Evolutionary conservation across 2,797 vertebrate genomes (phyloP), one percentile per base, ranked within the genome.

Genomic region (Tamandua tetradactyla): DNA sequence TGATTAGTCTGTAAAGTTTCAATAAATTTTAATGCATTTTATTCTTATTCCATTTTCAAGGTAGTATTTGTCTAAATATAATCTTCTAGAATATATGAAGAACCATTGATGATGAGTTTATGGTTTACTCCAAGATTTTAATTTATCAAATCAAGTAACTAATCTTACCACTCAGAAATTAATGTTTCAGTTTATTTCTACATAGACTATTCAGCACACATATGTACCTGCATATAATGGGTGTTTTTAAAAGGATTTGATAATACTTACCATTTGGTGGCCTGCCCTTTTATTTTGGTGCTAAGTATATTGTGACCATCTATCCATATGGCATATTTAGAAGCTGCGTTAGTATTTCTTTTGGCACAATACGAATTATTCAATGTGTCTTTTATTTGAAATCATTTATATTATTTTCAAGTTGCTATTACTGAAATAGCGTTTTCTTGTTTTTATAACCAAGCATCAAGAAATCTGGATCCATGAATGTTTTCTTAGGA

Each of bases 331-430:
- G 40, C 4, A n/a, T 74, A 74, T 47, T 88, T 89, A 40, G 10
- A 87, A 40, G 8, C 8, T 84, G n/a, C 52, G 72, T n/a, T 86
- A 81, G 9, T 79, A 8, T 87, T 88, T 89, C 37, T 87, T 82
- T 75, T 23, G 44, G n/a, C 74, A 5, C 11, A 76, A 47, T 92
- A 80, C 57, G 80, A 55, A 52, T 32, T 62, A 14, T 62, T 64
- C 23, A 57, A 22, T 75, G 52, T 88, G 0, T 55, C n/a, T 27
- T 78, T 15, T 47, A 0, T 78, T 69, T 86, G 59, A 61, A 30
- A 40, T 83, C 11, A 59, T 91, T 83, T 83, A 68, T 42, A 72
- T 86, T 68, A 69, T 92, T 88, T 89, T 44, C 79, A 81, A 57
- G 37, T 71, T 85, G 59, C 40, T 3, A 1, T 49, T 78, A 37